Percentiles rank a stretch among this genome's conserved stretches.
Evolutionary conservation across 2,113 vertebrate genomes (phyloP).

Genomic region (Prunella fulvescens): DNA sequence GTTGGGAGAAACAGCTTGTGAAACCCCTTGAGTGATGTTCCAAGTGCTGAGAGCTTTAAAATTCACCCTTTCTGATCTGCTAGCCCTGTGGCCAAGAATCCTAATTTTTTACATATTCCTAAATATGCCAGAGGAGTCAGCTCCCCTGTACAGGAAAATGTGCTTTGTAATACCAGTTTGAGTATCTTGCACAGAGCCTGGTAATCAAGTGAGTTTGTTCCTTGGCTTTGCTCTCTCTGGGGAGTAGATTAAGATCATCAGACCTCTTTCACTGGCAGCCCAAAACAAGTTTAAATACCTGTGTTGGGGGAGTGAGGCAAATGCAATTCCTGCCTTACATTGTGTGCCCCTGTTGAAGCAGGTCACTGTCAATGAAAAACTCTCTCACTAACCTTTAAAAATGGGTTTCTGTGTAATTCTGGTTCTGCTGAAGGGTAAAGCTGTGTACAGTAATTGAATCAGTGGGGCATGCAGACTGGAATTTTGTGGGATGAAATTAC

Average conservation of each 20-base stretch:
- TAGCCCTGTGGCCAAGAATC: not conserved
- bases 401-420: slow-evolving; percentile 35
- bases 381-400: slow-evolving; percentile 56
- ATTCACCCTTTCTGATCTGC: not conserved
- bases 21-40: not conserved
- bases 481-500: slow-evolving; percentile 16
- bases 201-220: slow-evolving; percentile 19
- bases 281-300: not conserved
- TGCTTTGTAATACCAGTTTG: not conserved
- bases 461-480: slow-evolving; percentile 36
- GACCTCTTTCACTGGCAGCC: not conserved
- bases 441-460: slow-evolving; percentile 51
- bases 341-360: not conserved
- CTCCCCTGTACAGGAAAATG: not conserved
- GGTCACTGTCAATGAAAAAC: slow-evolving; percentile 40
- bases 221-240: not conserved
- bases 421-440: slow-evolving; percentile 29
- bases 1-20: not conserved
- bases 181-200: not conserved
- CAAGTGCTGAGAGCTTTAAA: not conserved
- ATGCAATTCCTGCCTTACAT: not conserved
- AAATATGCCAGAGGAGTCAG: not conserved
- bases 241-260: slow-evolving; percentile 15
- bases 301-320: not conserved
- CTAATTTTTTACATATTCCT: not conserved